These are phyloP conservation scores for Hippoglossus stenolepis DNA, from an alignment of 2,113 vertebrate genomes.

Conservation along the genomic window DNA sequence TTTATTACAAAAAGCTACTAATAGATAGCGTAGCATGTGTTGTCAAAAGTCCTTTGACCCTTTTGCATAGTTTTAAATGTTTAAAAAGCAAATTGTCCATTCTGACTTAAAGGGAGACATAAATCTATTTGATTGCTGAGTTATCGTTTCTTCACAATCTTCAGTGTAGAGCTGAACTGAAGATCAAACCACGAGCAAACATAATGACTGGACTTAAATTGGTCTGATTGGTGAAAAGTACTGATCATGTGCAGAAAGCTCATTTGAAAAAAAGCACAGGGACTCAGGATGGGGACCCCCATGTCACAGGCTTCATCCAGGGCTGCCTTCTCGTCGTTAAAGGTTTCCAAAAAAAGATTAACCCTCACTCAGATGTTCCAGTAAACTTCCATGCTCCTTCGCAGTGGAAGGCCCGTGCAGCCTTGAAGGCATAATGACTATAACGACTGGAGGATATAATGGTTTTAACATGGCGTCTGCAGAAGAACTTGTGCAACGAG, in stretches of 20 bases:
- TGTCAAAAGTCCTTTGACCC: too few species aligned
- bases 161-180: too few species aligned
- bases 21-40: too few species aligned
- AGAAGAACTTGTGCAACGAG: conserved; percentile 48
- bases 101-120: too few species aligned
- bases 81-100: too few species aligned
- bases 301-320: conserved; percentile 22
- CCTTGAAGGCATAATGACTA: conserved; percentile 75
- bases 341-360: conserved; percentile 42
- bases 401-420: conserved; percentile 51
- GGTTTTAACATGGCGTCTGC: conserved; percentile 77
- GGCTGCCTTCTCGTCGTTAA: conserved; percentile 46
- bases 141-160: too few species aligned
- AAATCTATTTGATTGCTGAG: too few species aligned
- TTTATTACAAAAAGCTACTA: too few species aligned
- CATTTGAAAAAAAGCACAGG: neutral
- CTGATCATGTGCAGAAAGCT: neutral
- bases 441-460: conserved; percentile 76
- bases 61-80: too few species aligned
- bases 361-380: conserved; percentile 63
- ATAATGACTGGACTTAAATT: too few species aligned
- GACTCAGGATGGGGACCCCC: neutral
- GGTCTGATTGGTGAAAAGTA: too few species aligned
- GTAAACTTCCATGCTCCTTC: conserved; percentile 41
- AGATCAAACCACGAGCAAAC: too few species aligned